A percentile compares a stretch with the other conserved stretches of the same genome.
Evolutionary conservation across 2,113 vertebrate species (phyloP).

Genomic region (Mixornis gularis): DNA sequence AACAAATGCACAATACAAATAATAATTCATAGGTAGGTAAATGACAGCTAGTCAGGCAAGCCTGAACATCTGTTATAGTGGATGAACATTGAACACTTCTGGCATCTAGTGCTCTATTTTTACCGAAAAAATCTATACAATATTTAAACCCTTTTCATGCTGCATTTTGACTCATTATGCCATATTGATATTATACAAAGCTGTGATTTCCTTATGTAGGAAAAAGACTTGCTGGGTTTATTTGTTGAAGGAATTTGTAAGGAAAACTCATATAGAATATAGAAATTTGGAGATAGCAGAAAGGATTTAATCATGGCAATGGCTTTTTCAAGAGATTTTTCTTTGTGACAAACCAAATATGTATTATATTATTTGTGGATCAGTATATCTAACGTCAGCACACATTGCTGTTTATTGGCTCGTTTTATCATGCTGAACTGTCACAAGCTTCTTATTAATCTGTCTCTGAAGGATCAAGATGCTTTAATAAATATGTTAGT

Average conservation of each 20-base stretch:
- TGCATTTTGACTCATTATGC: constrained; percentile 42
- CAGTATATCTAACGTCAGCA: background rate
- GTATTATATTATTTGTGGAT: constrained; percentile 39
- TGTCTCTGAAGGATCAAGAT: constrained; percentile 68
- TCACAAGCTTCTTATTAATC: constrained; percentile 66
- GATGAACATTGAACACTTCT: background rate
- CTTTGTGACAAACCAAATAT: constrained; percentile 49
- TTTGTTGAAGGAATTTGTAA: background rate
- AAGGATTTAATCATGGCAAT: background rate
- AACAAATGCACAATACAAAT: background rate
- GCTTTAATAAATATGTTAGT: constrained; percentile 63
- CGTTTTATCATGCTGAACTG: constrained; percentile 68
- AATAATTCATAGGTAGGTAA: background rate
- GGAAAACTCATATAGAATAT: background rate
- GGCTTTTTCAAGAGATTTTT: constrained; percentile 26
- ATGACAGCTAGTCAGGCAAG: background rate
- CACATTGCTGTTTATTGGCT: constrained; percentile 63
- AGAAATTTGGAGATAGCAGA: background rate
- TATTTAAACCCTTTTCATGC: constrained; percentile 23
- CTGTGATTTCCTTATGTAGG: background rate
- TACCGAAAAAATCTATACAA: background rate
- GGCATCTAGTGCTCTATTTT: constrained; percentile 33
- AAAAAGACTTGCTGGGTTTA: background rate
- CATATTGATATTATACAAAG: constrained; percentile 2
- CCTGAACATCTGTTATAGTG: background rate